A percentile compares a stretch with the other conserved stretches of the same genome.
Evolutionary conservation across 1,140 invertebrate species (phyloP).

Genomic region (Fopius arisanus): DNA sequence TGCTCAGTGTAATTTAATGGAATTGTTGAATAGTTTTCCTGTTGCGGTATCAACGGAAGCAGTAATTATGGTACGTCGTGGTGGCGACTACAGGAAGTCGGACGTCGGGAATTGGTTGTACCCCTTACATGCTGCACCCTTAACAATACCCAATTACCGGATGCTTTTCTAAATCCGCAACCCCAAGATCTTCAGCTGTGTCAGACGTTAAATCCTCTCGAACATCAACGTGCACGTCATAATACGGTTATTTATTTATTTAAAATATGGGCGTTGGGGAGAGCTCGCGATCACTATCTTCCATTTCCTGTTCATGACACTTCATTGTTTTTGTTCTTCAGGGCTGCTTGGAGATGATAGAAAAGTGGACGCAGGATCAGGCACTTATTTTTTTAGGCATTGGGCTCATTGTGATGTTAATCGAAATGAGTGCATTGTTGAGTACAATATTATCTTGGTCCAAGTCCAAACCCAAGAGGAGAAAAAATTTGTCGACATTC

Average conservation of each 20-base stretch:
- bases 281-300: too few species aligned
- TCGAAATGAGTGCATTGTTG: constrained; percentile 75
- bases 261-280: too few species aligned
- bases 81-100: constrained; percentile 79
- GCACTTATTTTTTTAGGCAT: constrained; percentile 75
- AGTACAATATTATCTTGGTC: constrained; percentile 76
- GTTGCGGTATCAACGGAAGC: constrained; percentile 82
- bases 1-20: constrained; percentile 8
- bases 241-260: constrained; percentile 60
- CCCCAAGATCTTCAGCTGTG: constrained; percentile 76
- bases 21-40: constrained; percentile 71
- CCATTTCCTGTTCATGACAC: background rate
- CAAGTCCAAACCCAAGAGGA: constrained; percentile 57
- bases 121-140: constrained; percentile 82
- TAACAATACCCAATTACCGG: constrained; percentile 67
- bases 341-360: constrained; percentile 76
- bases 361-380: constrained; percentile 81
- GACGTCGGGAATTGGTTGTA: constrained; percentile 75
- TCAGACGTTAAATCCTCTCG: constrained; percentile 71
- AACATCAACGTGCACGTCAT: constrained; percentile 71
- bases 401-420: constrained; percentile 71
- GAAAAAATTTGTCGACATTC: constrained; percentile 51
- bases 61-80: constrained; percentile 83
- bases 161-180: constrained; percentile 78
- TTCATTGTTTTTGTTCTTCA: constrained; percentile 44